Base-by-base conservation (phyloP, 2,797 vertebrate genomes). In the Adrianichthys oophorus region DNA sequence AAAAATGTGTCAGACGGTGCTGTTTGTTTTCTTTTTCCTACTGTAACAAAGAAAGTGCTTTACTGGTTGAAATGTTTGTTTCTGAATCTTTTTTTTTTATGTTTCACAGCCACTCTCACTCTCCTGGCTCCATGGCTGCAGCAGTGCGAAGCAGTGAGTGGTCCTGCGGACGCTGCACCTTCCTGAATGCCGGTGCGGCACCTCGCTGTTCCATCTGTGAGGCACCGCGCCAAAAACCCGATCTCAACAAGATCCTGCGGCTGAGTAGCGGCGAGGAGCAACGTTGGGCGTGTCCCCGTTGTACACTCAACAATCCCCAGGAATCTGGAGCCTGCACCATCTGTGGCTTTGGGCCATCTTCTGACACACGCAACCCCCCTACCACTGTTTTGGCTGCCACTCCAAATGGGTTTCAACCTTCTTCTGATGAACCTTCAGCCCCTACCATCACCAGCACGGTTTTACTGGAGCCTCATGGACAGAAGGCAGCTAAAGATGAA, bases 151-250 rank as follows among this genome's bases (percentile, higher is more conserved):
- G 85, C 72, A 82, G 78, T 7, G 95, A 98, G 88, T 98, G 96
- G 97, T 95, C 97, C 59, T 98, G 97, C 63, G 92, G 93, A n/a
- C 97, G 97, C 82, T 98, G 97, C 87, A 98, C 97, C 65, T 98
- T 96, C 87, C 82, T 98, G 79, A 99, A 99, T 72, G 91, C 92
- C 0, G 92, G 94, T 0, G 93, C 92, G 5, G 94, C 95, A 61
- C 93, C 95, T 21, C 96, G 97, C 79, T 99, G 97, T 82, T 96
- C 96, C 82, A 98, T 99, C 78, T 98, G 97, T 0, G 97, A 99
- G 87, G 97, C 97, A 0, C 97, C 97, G 0, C 95, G 97, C 14
- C 95, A 97, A 87, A 96, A 95, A 48, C 97, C 96, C 0, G 97
- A 99, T 85, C 94, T 99, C 4, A 98, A 98, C 84, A 94, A 95